Evolutionary conservation across 2,888 invertebrate species (phyloP).

Genomic region (Drosophila nigricruria): DNA sequence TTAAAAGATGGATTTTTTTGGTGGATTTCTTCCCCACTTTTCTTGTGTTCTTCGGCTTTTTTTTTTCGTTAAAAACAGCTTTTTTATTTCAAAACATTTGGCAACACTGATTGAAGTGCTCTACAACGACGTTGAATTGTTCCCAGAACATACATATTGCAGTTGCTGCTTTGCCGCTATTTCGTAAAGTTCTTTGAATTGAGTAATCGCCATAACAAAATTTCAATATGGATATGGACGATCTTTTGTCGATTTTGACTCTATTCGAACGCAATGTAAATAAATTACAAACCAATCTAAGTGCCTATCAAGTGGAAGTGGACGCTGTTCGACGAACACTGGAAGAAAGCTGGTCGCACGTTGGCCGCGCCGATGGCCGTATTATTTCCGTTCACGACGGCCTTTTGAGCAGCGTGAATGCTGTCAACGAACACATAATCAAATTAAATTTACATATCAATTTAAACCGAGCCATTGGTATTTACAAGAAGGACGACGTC

Average conservation of each 20-base stretch:
- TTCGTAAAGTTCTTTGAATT: conserved; percentile 24
- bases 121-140: not conserved
- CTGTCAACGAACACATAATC: conserved; percentile 50
- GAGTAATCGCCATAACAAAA: not conserved
- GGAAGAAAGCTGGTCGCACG: conserved; percentile 30
- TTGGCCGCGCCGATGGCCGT: conserved; percentile 21
- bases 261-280: conserved; percentile 49
- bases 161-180: conserved; percentile 23
- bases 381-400: conserved; percentile 42
- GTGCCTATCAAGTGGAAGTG: conserved; percentile 31
- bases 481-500: not conserved
- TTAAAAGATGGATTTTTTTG: too few relatives aligned
- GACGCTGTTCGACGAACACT: conserved; percentile 27
- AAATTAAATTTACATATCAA: conserved; percentile 58
- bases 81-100: too few relatives aligned
- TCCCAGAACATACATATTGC: not conserved
- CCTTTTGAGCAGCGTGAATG: conserved; percentile 49
- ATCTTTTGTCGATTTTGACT: conserved; percentile 31
- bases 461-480: conserved; percentile 27
- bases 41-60: too few relatives aligned
- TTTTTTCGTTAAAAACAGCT: too few relatives aligned
- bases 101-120: too few relatives aligned
- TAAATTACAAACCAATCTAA: conserved; percentile 43
- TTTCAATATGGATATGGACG: conserved; percentile 32
- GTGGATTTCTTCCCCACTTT: too few relatives aligned